These are phyloP conservation scores for Cryptus viduatorius DNA, from an alignment of 2,888 invertebrate genomes.

Conservation along the genomic window DNA sequence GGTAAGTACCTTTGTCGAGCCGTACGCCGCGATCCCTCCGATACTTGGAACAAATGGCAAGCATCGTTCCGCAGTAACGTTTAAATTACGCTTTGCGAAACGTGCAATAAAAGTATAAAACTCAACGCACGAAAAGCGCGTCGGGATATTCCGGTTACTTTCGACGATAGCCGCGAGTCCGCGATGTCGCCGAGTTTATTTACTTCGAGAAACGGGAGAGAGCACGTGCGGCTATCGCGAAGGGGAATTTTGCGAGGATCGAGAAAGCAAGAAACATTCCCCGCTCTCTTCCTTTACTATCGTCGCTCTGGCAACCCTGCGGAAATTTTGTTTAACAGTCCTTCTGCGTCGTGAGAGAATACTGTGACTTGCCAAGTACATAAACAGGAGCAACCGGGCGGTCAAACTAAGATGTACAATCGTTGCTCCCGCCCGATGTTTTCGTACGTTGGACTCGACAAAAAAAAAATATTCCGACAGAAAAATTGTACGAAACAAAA, in stretches of 20 bases:
- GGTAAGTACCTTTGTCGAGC: neutral
- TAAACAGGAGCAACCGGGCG: slow-evolving; percentile 13
- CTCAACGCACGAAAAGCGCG: neutral
- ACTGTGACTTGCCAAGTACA: neutral
- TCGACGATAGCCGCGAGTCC: neutral
- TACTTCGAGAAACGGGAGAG: neutral
- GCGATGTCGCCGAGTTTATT: slow-evolving; percentile 20
- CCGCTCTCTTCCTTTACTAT: neutral
- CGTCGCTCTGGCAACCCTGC: slow-evolving; percentile 34
- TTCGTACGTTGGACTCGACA: neutral
- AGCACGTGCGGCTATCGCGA: slow-evolving; percentile 23
- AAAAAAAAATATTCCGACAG: neutral
- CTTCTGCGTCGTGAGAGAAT: neutral
- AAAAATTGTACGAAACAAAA: neutral
- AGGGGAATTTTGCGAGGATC: neutral
- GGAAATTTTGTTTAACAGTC: slow-evolving; percentile 1
- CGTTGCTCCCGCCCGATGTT: neutral
- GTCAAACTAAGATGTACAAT: neutral
- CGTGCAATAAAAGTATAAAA: slow-evolving; percentile 30
- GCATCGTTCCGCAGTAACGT: neutral
- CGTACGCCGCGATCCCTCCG: neutral
- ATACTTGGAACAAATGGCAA: neutral
- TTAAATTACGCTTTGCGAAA: neutral
- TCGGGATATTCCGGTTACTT: neutral
- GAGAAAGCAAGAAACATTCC: neutral